A percentile compares a stretch with the other conserved stretches of the same genome.
Evolutionary conservation across 2,113 vertebrate genomes (phyloP).

Genomic region (Lates calcarifer): DNA sequence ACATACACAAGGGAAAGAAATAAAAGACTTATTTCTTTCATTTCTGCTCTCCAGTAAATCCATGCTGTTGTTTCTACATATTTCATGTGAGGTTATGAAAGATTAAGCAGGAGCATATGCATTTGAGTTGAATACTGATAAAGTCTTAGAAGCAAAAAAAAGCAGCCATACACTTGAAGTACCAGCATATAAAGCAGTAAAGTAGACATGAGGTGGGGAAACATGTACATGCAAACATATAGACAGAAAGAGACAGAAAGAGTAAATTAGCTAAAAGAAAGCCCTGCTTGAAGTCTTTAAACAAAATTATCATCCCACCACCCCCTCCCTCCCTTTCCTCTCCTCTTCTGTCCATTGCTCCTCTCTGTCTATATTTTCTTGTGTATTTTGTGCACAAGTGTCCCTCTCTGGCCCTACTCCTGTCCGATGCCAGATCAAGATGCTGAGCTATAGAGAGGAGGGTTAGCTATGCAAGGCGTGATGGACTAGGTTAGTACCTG

Average conservation of each 20-base stretch:
- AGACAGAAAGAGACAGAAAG: conserved; percentile 24
- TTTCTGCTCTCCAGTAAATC: not conserved
- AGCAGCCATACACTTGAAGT: conserved; percentile 21
- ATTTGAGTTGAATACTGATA: not conserved
- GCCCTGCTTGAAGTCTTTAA: conserved; percentile 1
- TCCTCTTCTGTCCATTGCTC: conserved; percentile 21
- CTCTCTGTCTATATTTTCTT: conserved; percentile 8
- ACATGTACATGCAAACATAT: conserved; percentile 71
- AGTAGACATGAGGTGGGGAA: conserved; percentile 30
- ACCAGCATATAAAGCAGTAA: conserved; percentile 21
- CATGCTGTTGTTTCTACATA: not conserved
- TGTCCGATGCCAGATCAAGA: conserved; percentile 61
- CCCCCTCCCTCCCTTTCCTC: conserved; percentile 21
- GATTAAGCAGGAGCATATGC: not conserved
- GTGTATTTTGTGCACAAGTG: conserved; percentile 32
- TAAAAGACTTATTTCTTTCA: not conserved
- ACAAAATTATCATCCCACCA: conserved; percentile 38
- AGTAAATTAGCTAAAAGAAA: conserved; percentile 13
- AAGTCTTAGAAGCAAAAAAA: conserved; percentile 35
- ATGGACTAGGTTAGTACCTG: conserved; percentile 87
- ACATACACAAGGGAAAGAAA: not conserved
- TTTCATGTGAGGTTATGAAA: conserved; percentile 2
- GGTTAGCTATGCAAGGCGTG: conserved; percentile 80
- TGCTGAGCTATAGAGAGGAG: conserved; percentile 65
- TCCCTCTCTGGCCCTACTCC: conserved; percentile 34